Conservation (phyloP, 2,888 invertebrate species). For the Galerucella calmariensis region DNA sequence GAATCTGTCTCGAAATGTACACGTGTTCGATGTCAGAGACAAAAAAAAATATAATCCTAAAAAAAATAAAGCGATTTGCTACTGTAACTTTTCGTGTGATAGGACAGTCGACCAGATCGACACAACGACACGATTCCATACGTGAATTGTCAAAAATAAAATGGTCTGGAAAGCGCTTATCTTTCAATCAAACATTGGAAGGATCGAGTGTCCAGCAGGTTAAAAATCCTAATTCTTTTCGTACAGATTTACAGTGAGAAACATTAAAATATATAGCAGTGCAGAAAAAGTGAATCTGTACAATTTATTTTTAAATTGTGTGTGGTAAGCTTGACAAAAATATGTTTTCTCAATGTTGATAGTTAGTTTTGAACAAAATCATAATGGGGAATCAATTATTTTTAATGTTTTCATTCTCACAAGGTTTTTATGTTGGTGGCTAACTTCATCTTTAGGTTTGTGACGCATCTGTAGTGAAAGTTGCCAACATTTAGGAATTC, state of each 20-base stretch:
- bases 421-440: no score
- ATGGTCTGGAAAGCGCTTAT: not conserved
- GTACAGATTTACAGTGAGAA: not conserved
- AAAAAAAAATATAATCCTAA: conserved; percentile 31
- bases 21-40: conserved; percentile 38
- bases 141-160: not conserved
- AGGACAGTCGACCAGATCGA: conserved; percentile 34
- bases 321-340: no score
- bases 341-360: no score
- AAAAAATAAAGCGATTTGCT: conserved; percentile 45
- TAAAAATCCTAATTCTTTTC: conserved; percentile 22
- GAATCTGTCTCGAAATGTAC: conserved; percentile 28
- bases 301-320: no score
- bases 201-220: conserved; percentile 15
- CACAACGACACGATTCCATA: not conserved
- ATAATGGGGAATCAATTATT: no score
- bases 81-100: conserved; percentile 40
- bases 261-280: not conserved
- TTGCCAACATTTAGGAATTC: no score
- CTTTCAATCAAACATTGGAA: conserved; percentile 22
- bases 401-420: no score
- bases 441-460: no score
- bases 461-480: no score
- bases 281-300: not conserved
- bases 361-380: no score